Evolutionary conservation across 2,113 vertebrate species (phyloP).

Genomic region (Hippocampus abdominalis): DNA sequence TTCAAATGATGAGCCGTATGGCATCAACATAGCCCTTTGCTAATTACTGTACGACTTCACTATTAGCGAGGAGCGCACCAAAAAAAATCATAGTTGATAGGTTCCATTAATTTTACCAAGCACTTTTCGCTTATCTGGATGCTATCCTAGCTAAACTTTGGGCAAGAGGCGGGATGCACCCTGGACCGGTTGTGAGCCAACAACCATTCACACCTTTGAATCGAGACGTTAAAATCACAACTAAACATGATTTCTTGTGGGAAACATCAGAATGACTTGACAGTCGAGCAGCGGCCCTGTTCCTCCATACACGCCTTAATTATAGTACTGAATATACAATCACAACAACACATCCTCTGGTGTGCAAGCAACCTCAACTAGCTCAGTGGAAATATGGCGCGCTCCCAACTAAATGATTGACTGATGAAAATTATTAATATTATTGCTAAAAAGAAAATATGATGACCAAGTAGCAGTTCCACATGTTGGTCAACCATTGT

Average conservation of each 20-base stretch:
- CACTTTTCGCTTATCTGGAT: no score
- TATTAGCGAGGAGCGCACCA: no score
- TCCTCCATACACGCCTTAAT: background rate
- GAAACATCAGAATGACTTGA: background rate
- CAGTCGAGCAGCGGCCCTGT: background rate
- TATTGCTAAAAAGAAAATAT: background rate
- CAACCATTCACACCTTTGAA: background rate
- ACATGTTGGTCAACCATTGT: background rate
- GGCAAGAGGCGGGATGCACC: no score
- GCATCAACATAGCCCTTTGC: no score
- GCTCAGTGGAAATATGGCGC: background rate
- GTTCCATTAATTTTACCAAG: no score
- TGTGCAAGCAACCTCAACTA: background rate
- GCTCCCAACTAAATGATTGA: background rate
- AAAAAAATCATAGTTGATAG: no score
- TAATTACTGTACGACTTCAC: no score
- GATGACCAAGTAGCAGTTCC: background rate
- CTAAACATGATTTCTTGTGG: background rate
- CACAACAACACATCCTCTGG: background rate
- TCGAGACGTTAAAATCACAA: background rate
- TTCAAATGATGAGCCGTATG: no score
- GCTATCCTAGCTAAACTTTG: no score
- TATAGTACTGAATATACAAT: background rate
- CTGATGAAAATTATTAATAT: background rate
- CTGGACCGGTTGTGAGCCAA: no score